Conservation (phyloP, 35 echinoderm and acorn worm genomes). For the Hemicentrotus pulcherrimus region DNA sequence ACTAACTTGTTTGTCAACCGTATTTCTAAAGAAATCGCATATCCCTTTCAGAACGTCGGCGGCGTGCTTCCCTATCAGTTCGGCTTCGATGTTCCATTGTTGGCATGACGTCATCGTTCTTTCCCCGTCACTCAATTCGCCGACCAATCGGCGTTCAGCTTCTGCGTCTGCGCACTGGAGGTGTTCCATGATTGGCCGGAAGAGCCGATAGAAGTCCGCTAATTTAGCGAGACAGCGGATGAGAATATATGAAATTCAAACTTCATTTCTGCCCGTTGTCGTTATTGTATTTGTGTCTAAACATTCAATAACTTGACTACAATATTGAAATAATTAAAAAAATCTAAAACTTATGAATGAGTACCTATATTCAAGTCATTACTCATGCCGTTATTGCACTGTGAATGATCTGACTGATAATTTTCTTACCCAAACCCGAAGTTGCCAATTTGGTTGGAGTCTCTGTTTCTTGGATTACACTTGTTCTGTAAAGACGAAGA, state of each 20-base stretch:
- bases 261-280: too few relatives aligned
- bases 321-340: too few relatives aligned
- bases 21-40: slow-evolving; percentile 53
- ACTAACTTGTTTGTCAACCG: slow-evolving; percentile 50
- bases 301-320: too few relatives aligned
- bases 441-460: neutral
- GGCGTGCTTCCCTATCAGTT: slow-evolving; percentile 59
- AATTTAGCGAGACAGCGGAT: neutral
- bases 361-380: too few relatives aligned
- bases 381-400: too few relatives aligned
- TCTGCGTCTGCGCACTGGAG: slow-evolving; percentile 32
- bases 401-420: too few relatives aligned
- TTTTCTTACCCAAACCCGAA: neutral
- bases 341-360: too few relatives aligned
- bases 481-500: neutral
- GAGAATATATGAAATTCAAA: too few relatives aligned
- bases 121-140: neutral
- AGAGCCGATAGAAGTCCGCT: neutral
- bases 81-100: slow-evolving; percentile 47
- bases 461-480: neutral
- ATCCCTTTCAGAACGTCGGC: slow-evolving; percentile 55
- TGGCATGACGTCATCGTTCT: neutral
- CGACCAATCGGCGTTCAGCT: slow-evolving; percentile 28
- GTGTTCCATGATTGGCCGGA: neutral
- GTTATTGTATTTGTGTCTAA: too few relatives aligned